These are phyloP conservation scores for Rhineura floridana DNA, from an alignment of 2,113 vertebrate genomes.

Conservation along the genomic window DNA sequence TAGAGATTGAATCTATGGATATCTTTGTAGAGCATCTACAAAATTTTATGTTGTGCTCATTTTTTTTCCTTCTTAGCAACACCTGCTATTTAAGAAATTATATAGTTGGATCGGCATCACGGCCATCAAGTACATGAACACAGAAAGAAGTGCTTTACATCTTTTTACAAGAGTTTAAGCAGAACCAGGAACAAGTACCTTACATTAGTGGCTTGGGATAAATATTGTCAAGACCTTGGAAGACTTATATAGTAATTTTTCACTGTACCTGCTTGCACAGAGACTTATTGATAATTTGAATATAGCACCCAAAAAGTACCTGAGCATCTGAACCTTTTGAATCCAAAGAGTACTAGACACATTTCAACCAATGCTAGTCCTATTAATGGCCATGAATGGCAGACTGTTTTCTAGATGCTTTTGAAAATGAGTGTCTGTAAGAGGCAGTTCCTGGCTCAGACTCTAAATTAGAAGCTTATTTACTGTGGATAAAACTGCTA, in stretches of 20 bases:
- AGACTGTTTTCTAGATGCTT: not conserved
- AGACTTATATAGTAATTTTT: not conserved
- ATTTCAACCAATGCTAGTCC: not conserved
- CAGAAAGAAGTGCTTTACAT: not conserved
- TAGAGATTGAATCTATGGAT: not conserved
- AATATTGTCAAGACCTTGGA: not conserved
- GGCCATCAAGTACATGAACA: too few species aligned
- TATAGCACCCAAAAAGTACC: not conserved
- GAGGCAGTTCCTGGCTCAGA: not conserved
- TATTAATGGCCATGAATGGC: not conserved
- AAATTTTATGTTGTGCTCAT: not conserved
- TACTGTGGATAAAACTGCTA: not conserved
- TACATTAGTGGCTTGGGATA: not conserved
- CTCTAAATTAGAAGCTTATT: not conserved
- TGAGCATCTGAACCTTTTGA: not conserved
- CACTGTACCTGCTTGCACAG: not conserved
- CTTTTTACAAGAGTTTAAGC: not conserved
- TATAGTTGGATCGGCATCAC: too few species aligned
- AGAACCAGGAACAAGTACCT: not conserved
- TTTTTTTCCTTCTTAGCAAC: not conserved
- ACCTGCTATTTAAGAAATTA: not conserved
- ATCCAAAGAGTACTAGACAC: not conserved
- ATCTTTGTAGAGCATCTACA: not conserved
- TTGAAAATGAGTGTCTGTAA: not conserved
- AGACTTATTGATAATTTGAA: not conserved